Evolutionary conservation across 1,140 invertebrate species (phyloP), one percentile per base, ranked within the genome.

Genomic region (Papilio aristodemus): DNA sequence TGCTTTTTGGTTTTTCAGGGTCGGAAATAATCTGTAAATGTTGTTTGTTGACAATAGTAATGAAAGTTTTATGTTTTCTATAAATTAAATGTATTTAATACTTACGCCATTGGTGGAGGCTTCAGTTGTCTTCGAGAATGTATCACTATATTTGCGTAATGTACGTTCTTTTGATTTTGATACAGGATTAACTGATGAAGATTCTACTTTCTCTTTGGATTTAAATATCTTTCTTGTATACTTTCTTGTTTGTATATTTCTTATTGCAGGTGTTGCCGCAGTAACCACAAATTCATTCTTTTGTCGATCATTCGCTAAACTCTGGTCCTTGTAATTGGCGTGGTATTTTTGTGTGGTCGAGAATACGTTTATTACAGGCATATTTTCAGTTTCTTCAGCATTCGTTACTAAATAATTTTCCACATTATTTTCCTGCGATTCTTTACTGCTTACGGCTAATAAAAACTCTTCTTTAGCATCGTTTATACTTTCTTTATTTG

Each of bases 1-100:
- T 87, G 74, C 86, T 83, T 83, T 85, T 89, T 74, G 76, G 68
- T 80, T 91, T 92, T 71, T 88, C 86, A 43, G 81, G 73, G 70
- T 89, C 88, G 69, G 83, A 78, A 71, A 76, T 80, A 73, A 89
- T 89, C 90, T 92, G 85, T 78, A 85, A 87, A 81, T 71, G 74
- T 67, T 77, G 70, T 58, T 69, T 63, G 13, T 50, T 46, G 14
- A 32, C 43, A 46, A 66, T 66, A 66, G n/a, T 17, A 22, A 27
- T 13, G 10, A 14, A n/a, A 46, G 59, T 62, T 62, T 37, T 19
- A 37, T 10, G 9, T 19, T 62, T 36, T 32, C 25, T 50, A 19
- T 37, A 10, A 37, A 14, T 37, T 60, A 60, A 59, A 10, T 19
- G 1, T 10, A 25, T 19, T 37, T 71, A 60, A 41, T 79, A 91